A percentile compares a stretch with the other conserved stretches of the same genome.
Evolutionary conservation across 1,140 invertebrate species (phyloP).

Genomic region (Pogonomyrmex californicus): DNA sequence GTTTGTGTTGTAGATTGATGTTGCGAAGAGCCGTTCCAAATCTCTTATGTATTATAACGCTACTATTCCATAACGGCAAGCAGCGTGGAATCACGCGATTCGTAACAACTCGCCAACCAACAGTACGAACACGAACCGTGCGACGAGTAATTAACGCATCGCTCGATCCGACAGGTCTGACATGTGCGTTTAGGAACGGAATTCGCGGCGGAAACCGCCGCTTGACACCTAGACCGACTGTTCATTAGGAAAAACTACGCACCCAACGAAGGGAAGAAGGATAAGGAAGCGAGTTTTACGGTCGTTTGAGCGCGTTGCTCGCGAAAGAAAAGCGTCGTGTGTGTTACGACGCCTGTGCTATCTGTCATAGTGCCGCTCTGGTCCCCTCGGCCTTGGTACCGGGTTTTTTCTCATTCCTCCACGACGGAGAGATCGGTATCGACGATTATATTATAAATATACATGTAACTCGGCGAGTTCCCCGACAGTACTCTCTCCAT

Average conservation of each 20-base stretch:
- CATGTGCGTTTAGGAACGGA: slow-evolving; percentile 69
- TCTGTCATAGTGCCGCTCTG: slow-evolving; percentile 14
- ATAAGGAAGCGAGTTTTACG: slow-evolving; percentile 17
- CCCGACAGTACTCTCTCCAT: slow-evolving; percentile 38
- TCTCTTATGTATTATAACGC: neutral
- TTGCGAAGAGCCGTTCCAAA: slow-evolving; percentile 24
- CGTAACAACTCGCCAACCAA: neutral
- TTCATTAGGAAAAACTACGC: slow-evolving; percentile 46
- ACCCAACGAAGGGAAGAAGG: slow-evolving; percentile 48
- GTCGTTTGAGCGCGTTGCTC: slow-evolving; percentile 5
- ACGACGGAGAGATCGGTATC: slow-evolving; percentile 77
- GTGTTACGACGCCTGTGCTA: neutral
- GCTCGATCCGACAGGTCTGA: slow-evolving; percentile 72
- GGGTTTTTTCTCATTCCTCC: slow-evolving; percentile 75
- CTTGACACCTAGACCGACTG: slow-evolving; percentile 70
- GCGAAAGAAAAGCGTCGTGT: slow-evolving; percentile 64
- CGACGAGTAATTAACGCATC: slow-evolving; percentile 74
- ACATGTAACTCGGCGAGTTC: slow-evolving; percentile 74
- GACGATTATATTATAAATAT: slow-evolving; percentile 82
- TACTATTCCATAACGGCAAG: slow-evolving; percentile 25
- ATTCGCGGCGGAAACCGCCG: slow-evolving; percentile 73
- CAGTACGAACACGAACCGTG: slow-evolving; percentile 27
- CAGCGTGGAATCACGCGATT: slow-evolving; percentile 68
- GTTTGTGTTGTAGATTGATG: neutral
- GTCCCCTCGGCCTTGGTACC: slow-evolving; percentile 68